Evolutionary conservation across 2,113 vertebrate genomes (phyloP), one percentile per base, ranked within the genome.

Genomic region (Synodontis membranacea): DNA sequence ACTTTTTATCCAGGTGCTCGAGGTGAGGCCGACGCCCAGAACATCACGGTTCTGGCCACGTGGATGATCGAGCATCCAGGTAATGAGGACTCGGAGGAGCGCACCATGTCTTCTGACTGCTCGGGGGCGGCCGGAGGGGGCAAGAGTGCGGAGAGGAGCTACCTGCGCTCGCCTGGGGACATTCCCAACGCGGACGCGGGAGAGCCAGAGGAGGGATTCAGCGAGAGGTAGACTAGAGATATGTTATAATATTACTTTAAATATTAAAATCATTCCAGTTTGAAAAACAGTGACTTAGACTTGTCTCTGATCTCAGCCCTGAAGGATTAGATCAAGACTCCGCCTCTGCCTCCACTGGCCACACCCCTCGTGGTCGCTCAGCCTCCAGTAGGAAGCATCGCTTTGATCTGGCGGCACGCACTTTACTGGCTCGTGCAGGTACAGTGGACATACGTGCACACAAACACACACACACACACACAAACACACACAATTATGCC

Each of bases 1-100:
- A 34, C 17, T 28, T 34, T 83, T 19, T 68, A 1, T 34, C 50
- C 75, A 99, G 98, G 98, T 86, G 96, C 97, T 31, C 94, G 96
- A 90, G 97, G 97, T 84, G 98, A 99, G 88, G 98, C 97, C 0
- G 98, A 99, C 86, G 97, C 97, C 44, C 98, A 99, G 92, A 99
- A 98, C 89, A 99, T 99, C 93, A 99, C 98, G 0, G 97, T 99
- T 42, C 92, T 99, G 88, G 98, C 98, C 80, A 99, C 98, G 98
- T 99, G 98, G 98, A 99, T 99, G 98, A 97, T 99, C 0, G 98
- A 99, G 62, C 97, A 99, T 83, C 98, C 98, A 0, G 96, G 95
- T 0, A 96, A 95, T 0, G 97, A 97, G 52, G 97, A 98, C 0
- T 97, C 97, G 0, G 97, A 98, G 1, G 97, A 97, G 75, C 96